These are phyloP conservation scores for Babylonia areolata DNA, from an alignment of 1,140 invertebrate genomes.

Conservation along the genomic window DNA sequence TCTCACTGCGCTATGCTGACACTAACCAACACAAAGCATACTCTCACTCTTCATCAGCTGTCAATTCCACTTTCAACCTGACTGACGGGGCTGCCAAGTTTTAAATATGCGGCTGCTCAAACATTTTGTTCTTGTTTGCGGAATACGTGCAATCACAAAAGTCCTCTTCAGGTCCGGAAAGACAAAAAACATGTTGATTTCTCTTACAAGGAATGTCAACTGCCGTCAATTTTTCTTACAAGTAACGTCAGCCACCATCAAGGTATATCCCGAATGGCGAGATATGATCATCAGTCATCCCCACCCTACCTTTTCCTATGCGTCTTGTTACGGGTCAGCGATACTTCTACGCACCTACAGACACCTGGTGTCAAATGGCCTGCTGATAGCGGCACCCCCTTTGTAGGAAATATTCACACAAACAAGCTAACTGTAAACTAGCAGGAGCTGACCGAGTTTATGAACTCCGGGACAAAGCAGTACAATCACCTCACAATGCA, in stretches of 20 bases:
- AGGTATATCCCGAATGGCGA: neutral
- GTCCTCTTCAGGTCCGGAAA: neutral
- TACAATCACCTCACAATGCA: neutral
- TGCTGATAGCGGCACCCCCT: neutral
- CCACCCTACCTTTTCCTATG: neutral
- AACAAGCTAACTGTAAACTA: neutral
- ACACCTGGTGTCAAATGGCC: neutral
- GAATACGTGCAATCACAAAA: too few species aligned
- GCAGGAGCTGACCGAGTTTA: neutral
- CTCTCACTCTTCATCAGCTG: too few species aligned
- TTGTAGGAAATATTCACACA: neutral
- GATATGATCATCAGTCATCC: neutral
- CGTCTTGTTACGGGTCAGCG: neutral
- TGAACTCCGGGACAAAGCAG: neutral
- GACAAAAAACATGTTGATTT: neutral
- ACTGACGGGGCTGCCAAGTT: too few species aligned
- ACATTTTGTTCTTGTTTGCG: too few species aligned
- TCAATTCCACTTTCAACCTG: too few species aligned
- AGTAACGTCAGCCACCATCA: neutral
- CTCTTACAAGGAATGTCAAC: neutral
- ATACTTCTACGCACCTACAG: neutral
- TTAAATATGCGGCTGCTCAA: too few species aligned
- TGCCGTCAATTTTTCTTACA: neutral
- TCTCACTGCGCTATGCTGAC: too few species aligned
- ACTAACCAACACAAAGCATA: too few species aligned